These are phyloP conservation scores for Chaunax sp. DNA, from an alignment of 2,797 vertebrate genomes.

Conservation along the genomic window DNA sequence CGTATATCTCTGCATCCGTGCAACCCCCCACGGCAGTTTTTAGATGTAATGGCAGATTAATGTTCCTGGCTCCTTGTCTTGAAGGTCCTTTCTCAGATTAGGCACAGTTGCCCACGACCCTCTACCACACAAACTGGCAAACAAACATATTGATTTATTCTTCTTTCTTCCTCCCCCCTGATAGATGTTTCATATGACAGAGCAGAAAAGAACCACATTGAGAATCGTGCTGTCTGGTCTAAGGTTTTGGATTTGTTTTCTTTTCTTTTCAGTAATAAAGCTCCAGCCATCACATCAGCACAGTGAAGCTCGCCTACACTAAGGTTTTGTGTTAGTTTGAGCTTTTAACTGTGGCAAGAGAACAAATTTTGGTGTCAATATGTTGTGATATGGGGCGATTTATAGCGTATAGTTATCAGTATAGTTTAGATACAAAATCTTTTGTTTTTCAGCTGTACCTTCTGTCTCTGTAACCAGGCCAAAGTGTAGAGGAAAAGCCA, in stretches of 20 bases:
- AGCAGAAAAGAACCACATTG: conserved; percentile 7
- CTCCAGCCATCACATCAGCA: conserved; percentile 1
- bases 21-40: conserved; percentile 26
- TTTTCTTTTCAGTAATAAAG: conserved; percentile 27
- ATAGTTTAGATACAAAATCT: not conserved
- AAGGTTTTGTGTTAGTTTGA: conserved; percentile 35
- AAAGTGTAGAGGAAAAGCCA: not conserved
- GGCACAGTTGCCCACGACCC: conserved; percentile 18
- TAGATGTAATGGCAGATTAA: conserved; percentile 52
- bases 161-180: not conserved
- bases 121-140: conserved; percentile 1
- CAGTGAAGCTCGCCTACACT: conserved; percentile 15
- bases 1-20: conserved; percentile 9
- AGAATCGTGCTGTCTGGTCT: conserved; percentile 27
- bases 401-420: conserved; percentile 28
- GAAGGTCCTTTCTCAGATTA: conserved; percentile 37
- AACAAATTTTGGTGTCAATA: conserved; percentile 43
- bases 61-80: conserved; percentile 25
- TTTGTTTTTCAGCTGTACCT: not conserved
- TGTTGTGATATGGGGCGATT: conserved; percentile 33
- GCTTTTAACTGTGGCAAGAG: conserved; percentile 24
- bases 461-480: not conserved
- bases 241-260: conserved; percentile 24
- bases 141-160: conserved; percentile 12
- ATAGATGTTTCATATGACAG: conserved; percentile 32